Evolutionary conservation across 2,113 vertebrate genomes (phyloP).

Genomic region (Daphoenositta chrysoptera): DNA sequence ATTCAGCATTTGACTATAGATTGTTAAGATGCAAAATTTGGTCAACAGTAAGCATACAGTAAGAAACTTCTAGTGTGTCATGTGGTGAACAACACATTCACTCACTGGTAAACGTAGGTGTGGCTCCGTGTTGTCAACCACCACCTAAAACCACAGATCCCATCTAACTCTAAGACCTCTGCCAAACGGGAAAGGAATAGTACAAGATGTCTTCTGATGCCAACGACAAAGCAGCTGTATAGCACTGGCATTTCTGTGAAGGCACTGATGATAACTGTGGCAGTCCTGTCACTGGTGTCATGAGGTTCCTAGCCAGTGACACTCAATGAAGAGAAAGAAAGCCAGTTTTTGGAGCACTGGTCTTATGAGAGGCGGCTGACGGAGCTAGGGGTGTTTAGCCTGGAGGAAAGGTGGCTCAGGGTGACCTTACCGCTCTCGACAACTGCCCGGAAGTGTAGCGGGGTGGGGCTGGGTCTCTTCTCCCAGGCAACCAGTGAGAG

Average conservation of each 20-base stretch:
- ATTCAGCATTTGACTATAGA: not conserved
- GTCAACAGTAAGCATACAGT: not conserved
- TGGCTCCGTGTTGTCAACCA: not conserved
- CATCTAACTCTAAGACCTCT: not conserved
- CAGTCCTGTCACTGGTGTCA: not conserved
- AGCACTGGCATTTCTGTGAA: not conserved
- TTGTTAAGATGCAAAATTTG: not conserved
- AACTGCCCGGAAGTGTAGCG: not conserved
- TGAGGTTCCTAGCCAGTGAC: not conserved
- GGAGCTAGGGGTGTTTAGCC: not conserved
- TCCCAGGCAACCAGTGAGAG: not conserved
- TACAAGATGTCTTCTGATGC: not conserved
- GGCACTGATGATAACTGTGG: not conserved
- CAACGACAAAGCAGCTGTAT: not conserved
- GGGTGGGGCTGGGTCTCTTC: accelerated
- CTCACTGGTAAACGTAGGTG: not conserved
- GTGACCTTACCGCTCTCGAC: accelerated
- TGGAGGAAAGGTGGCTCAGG: not conserved
- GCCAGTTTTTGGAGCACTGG: not conserved
- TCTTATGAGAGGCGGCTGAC: accelerated
- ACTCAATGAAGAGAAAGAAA: not conserved
- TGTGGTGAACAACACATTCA: not conserved
- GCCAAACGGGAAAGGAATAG: not conserved
- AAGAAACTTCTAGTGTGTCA: not conserved
- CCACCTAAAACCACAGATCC: not conserved